A percentile compares a stretch with the other conserved stretches of the same genome.
These are phyloP conservation scores for Arrhopalites spinosus DNA, from an alignment of 2,888 invertebrate species.

Conservation along the genomic window DNA sequence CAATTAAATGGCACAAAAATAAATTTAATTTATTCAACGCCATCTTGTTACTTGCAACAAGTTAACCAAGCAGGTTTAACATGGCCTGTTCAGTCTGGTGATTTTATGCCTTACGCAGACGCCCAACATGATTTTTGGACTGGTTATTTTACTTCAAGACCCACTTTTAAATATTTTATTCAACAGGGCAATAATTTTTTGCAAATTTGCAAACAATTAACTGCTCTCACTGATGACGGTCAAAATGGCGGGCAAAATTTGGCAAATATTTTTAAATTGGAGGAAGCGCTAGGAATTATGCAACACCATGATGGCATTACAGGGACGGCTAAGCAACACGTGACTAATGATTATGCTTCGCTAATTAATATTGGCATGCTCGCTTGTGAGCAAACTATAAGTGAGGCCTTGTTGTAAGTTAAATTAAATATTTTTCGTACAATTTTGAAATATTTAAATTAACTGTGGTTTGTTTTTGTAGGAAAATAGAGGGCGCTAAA, in stretches of 20 bases:
- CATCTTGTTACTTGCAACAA: constrained; percentile 81
- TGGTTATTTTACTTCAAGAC: constrained; percentile 84
- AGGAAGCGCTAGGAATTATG: constrained; percentile 59
- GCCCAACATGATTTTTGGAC: constrained; percentile 90
- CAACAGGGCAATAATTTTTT: constrained; percentile 74
- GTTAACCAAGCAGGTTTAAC: constrained; percentile 71
- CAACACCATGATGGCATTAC: constrained; percentile 94
- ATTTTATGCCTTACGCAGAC: constrained; percentile 91
- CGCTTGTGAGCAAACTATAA: constrained; percentile 65
- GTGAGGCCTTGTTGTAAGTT: constrained; percentile 68
- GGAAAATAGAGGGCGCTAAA: neutral
- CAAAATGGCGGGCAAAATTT: constrained; percentile 16
- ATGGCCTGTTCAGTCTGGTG: constrained; percentile 76
- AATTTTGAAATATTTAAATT: too few relatives aligned
- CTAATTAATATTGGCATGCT: constrained; percentile 71
- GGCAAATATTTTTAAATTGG: constrained; percentile 41
- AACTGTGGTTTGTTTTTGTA: constrained; percentile 42
- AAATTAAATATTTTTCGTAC: too few relatives aligned
- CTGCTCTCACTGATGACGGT: constrained; percentile 7
- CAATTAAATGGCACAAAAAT: constrained; percentile 68
- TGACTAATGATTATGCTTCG: constrained; percentile 85
- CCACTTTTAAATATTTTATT: constrained; percentile 78
- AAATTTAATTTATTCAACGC: constrained; percentile 80
- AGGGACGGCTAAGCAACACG: constrained; percentile 83
- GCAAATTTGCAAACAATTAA: constrained; percentile 65